Evolutionary conservation across 2,888 invertebrate species (phyloP).

Genomic region (Halictus quadricinctus): DNA sequence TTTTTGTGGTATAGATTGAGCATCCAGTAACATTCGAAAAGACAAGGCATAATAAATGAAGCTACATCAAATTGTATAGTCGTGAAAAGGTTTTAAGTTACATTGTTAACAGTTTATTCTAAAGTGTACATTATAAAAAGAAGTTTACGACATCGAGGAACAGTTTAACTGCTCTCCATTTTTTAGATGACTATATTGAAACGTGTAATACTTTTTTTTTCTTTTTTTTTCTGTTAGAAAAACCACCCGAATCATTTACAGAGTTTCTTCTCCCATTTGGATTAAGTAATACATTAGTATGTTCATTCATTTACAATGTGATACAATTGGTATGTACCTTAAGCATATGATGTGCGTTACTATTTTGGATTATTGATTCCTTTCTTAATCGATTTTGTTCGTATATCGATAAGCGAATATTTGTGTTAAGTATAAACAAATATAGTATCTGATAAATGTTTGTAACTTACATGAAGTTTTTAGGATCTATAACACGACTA

Average conservation of each 20-base stretch:
- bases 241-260: slow-evolving; percentile 8
- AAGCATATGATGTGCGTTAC: background rate
- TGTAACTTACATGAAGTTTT: background rate
- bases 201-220: slow-evolving; percentile 4
- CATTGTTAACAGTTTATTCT: slow-evolving; percentile 26
- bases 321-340: background rate
- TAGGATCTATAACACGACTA: background rate
- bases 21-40: slow-evolving; percentile 34
- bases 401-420: background rate
- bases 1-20: slow-evolving; percentile 44
- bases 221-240: slow-evolving; percentile 1
- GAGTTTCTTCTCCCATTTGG: background rate
- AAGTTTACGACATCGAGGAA: slow-evolving; percentile 7
- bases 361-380: slow-evolving; percentile 12
- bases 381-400: background rate
- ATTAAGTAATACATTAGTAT: slow-evolving; percentile 19
- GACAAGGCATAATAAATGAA: slow-evolving; percentile 38
- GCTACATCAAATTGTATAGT: slow-evolving; percentile 32
- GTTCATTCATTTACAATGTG: slow-evolving; percentile 4
- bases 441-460: slow-evolving; percentile 5
- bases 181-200: slow-evolving; percentile 1
- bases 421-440: slow-evolving; percentile 12
- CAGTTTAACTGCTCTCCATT: slow-evolving; percentile 41
- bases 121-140: slow-evolving; percentile 26
- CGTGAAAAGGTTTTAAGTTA: slow-evolving; percentile 24